A percentile compares a stretch with the other conserved stretches of the same genome.
Evolutionary conservation across 1,140 invertebrate species (phyloP).

Genomic region (Drosophila bifasciata): DNA sequence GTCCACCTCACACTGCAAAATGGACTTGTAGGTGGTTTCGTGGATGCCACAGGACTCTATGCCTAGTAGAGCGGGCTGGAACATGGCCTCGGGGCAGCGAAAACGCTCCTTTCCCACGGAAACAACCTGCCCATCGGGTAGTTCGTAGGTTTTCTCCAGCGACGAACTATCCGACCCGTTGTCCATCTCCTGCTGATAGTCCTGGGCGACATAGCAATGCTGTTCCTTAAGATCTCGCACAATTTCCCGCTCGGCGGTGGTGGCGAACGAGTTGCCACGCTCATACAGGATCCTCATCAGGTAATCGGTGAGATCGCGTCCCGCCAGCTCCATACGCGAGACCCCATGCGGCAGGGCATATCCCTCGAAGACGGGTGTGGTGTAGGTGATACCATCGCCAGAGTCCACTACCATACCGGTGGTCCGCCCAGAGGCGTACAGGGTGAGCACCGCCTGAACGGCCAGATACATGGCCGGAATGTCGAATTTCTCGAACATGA

Average conservation of each 20-base stretch:
- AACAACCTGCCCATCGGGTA: conserved; percentile 93
- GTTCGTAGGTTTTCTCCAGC: conserved; percentile 92
- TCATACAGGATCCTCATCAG: conserved; percentile 94
- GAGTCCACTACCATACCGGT: conserved; percentile 92
- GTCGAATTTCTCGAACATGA: conserved; percentile 92
- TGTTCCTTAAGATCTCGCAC: conserved; percentile 94
- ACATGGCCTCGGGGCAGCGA: conserved; percentile 95
- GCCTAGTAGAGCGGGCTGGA: conserved; percentile 94
- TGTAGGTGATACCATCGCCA: conserved; percentile 93
- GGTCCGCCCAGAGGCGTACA: conserved; percentile 93
- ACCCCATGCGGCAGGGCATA: conserved; percentile 91
- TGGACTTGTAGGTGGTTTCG: conserved; percentile 95
- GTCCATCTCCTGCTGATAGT: conserved; percentile 93
- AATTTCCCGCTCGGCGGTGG: conserved; percentile 91
- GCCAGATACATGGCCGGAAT: conserved; percentile 90
- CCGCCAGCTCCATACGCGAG: conserved; percentile 93
- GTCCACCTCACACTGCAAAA: conserved; percentile 96
- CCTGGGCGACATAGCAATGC: conserved; percentile 91
- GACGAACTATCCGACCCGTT: conserved; percentile 92
- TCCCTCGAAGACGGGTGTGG: conserved; percentile 93
- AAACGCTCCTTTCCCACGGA: conserved; percentile 97
- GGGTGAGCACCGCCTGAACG: conserved; percentile 88
- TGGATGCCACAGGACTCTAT: conserved; percentile 95
- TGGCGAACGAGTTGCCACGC: conserved; percentile 88
- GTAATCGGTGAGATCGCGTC: conserved; percentile 94